These are phyloP conservation scores for Cheilosia grossa DNA, from an alignment of 2,888 invertebrate genomes.

Conservation along the genomic window DNA sequence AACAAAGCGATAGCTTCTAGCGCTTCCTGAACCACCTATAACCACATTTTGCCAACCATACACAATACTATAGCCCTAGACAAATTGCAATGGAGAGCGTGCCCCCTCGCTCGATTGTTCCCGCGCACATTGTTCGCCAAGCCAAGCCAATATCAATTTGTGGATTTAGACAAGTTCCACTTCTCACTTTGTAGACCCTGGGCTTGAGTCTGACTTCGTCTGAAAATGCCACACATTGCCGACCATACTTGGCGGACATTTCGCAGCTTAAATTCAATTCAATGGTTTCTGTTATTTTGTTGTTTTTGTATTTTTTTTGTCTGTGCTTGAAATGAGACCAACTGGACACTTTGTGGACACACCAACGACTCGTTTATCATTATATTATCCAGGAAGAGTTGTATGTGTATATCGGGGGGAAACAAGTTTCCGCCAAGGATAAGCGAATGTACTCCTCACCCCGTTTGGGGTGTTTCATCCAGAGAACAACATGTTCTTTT, in stretches of 20 bases:
- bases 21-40: constrained; percentile 40
- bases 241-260: constrained; percentile 59
- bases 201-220: neutral
- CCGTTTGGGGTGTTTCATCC: constrained; percentile 6
- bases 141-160: constrained; percentile 62
- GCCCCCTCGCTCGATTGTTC: constrained; percentile 20
- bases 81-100: constrained; percentile 52
- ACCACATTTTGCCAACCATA: constrained; percentile 21
- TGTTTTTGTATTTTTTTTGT: neutral
- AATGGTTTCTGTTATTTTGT: constrained; percentile 29
- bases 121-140: neutral
- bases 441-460: constrained; percentile 5
- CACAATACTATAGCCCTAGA: constrained; percentile 19
- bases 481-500: constrained; percentile 58
- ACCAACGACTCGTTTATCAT: constrained; percentile 57
- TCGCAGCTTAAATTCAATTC: constrained; percentile 72
- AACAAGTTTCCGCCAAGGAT: constrained; percentile 55
- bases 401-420: neutral
- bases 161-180: constrained; percentile 65
- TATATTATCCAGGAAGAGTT: constrained; percentile 45
- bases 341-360: constrained; percentile 59
- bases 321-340: constrained; percentile 67
- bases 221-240: constrained; percentile 47
- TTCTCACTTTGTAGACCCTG: constrained; percentile 47
- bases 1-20: constrained; percentile 17